These are phyloP conservation scores for Sardina pilchardus DNA, from an alignment of 2,113 vertebrate genomes.

Conservation along the genomic window DNA sequence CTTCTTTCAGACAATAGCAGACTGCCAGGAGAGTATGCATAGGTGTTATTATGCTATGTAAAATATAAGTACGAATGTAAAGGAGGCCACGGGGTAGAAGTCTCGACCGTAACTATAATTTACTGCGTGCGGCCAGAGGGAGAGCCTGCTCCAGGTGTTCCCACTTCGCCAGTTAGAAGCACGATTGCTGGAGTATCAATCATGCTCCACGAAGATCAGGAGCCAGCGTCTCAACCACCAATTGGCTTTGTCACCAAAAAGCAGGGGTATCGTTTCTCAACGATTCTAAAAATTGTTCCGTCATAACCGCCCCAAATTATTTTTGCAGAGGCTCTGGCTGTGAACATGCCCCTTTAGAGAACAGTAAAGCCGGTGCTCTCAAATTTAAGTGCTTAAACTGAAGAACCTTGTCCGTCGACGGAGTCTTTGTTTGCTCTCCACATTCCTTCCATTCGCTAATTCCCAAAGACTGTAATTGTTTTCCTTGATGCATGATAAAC, in stretches of 20 bases:
- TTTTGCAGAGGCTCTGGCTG: slow-evolving; percentile 65
- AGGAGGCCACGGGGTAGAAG: slow-evolving; percentile 60
- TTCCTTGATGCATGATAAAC: slow-evolving; percentile 31
- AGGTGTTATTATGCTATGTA: slow-evolving; percentile 68
- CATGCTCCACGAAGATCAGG: slow-evolving; percentile 59
- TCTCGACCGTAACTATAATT: slow-evolving; percentile 65
- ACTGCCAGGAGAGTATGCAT: slow-evolving; percentile 53
- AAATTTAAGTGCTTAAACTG: slow-evolving; percentile 42
- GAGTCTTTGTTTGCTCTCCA: not conserved
- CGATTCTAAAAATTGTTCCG: slow-evolving; percentile 58
- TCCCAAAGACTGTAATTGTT: slow-evolving; percentile 35
- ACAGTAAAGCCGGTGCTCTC: slow-evolving; percentile 44
- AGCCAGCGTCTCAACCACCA: slow-evolving; percentile 56
- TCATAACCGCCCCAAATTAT: slow-evolving; percentile 67
- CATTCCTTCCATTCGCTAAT: slow-evolving; percentile 40
- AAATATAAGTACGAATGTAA: slow-evolving; percentile 59
- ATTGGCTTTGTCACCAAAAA: slow-evolving; percentile 70
- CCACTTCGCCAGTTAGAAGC: slow-evolving; percentile 67
- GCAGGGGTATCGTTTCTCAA: slow-evolving; percentile 61
- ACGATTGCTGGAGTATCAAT: slow-evolving; percentile 66
- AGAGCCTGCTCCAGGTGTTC: slow-evolving; percentile 70
- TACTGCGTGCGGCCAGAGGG: slow-evolving; percentile 71
- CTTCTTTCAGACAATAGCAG: slow-evolving; percentile 57
- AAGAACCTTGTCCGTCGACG: slow-evolving; percentile 23
- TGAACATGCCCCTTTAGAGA: slow-evolving; percentile 42